phyloP scores from a whole-genome alignment of 2,888 invertebrate species.

The Leptopilina drosophilae region DNA sequence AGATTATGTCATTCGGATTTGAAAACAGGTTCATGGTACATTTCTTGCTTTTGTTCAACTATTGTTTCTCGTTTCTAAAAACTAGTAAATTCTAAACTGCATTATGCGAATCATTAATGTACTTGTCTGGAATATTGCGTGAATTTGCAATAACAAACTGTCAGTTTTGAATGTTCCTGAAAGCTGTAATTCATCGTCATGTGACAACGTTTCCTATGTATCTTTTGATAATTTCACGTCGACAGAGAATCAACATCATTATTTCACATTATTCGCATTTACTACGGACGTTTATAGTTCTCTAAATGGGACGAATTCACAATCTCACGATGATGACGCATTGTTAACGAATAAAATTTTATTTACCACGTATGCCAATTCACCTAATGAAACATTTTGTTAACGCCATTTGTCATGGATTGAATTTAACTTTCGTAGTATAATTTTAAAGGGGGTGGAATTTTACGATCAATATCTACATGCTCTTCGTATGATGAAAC shows the following conservation, averaged over 20 bases:
- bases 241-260: conserved; percentile 40
- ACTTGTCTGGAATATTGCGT: background rate
- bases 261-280: conserved; percentile 37
- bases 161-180: conserved; percentile 6
- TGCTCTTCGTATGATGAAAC: too few species aligned
- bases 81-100: background rate
- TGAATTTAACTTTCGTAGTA: too few species aligned
- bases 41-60: background rate
- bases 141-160: background rate
- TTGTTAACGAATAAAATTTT: conserved; percentile 31
- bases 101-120: background rate
- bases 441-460: too few species aligned
- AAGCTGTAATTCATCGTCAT: conserved; percentile 27
- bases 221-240: conserved; percentile 26
- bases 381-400: background rate
- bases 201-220: conserved; percentile 15
- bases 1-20: background rate
- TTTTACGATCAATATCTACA: too few species aligned
- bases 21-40: background rate
- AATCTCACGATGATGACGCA: conserved; percentile 32
- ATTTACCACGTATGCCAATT: conserved; percentile 13
- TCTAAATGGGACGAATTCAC: conserved; percentile 34
- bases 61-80: background rate
- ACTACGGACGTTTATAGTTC: conserved; percentile 31
- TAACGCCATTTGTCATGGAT: too few species aligned